A percentile compares a stretch with the other conserved stretches of the same genome.
phyloP scores from a whole-genome alignment of 2,888 invertebrate genomes.

The Agonopterix arenella region DNA sequence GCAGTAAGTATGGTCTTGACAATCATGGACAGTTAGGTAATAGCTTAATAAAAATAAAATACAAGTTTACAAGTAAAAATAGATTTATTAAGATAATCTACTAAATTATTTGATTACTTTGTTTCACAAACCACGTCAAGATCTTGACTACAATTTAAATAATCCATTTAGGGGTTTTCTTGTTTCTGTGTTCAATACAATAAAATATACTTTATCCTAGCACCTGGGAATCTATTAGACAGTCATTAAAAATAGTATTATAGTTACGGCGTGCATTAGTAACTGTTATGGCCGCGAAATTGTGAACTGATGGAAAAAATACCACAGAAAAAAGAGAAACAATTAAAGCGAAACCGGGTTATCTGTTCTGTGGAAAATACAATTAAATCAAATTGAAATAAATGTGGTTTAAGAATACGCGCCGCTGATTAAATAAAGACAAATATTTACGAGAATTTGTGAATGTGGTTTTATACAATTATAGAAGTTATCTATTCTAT shows the following conservation, averaged over 20 bases:
- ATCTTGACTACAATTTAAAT: background rate
- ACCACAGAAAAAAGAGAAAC: background rate
- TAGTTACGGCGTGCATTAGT: background rate
- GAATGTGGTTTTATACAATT: no score
- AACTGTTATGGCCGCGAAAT: background rate
- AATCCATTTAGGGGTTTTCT: constrained; percentile 25
- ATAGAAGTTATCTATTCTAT: background rate
- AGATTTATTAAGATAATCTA: constrained; percentile 48
- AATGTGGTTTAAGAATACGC: no score
- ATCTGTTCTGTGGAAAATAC: no score
- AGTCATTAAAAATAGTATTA: background rate
- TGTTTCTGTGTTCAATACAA: constrained; percentile 21
- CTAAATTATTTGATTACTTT: constrained; percentile 24
- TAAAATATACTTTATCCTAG: constrained; percentile 25
- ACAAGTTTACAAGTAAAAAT: constrained; percentile 48
- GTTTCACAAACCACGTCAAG: constrained; percentile 15
- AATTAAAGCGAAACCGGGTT: background rate
- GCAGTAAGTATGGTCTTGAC: no score
- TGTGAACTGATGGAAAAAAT: background rate
- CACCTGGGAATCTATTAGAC: constrained; percentile 31
- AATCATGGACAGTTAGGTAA: no score
- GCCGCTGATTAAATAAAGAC: no score
- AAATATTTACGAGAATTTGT: no score
- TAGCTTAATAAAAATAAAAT: constrained; percentile 6
- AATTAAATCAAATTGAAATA: no score